These are phyloP conservation scores for Eupithecia insigniata DNA, from an alignment of 2,888 invertebrate genomes.

Conservation along the genomic window DNA sequence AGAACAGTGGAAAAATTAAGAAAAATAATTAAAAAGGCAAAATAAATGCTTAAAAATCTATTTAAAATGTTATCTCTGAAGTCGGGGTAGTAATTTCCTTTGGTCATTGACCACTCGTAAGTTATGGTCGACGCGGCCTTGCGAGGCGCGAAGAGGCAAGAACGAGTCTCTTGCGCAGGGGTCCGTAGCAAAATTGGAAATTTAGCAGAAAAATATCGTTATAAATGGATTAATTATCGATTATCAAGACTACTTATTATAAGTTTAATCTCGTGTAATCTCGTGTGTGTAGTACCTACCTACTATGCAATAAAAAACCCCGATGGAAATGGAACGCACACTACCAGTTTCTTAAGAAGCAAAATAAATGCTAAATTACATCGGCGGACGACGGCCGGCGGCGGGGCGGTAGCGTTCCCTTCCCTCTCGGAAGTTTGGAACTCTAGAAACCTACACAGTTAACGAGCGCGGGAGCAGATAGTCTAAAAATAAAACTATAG, in stretches of 20 bases:
- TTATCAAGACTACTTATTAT: too few relatives aligned
- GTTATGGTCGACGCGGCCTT: slow-evolving; percentile 31
- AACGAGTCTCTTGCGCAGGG: not conserved
- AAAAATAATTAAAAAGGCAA: not conserved
- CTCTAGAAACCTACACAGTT: too few relatives aligned
- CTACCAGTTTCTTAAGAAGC: not conserved
- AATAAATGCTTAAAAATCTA: slow-evolving; percentile 1
- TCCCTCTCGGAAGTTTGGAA: slow-evolving; percentile 12
- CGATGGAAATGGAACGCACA: not conserved
- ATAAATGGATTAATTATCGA: too few relatives aligned
- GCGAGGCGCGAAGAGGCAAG: not conserved
- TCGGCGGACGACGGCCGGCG: too few relatives aligned
- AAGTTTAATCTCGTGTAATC: too few relatives aligned
- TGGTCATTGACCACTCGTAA: slow-evolving; percentile 34
- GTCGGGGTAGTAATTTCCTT: slow-evolving; percentile 17
- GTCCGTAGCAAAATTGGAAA: not conserved
- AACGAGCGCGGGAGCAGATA: slow-evolving; percentile 24
- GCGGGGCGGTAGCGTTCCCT: not conserved
- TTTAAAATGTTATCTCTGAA: not conserved
- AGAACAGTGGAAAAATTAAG: not conserved
- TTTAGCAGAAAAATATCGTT: not conserved
- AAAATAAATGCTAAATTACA: not conserved
- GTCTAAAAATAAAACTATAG: slow-evolving; percentile 21
- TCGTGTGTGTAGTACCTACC: not conserved
- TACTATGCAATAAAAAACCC: not conserved